These are phyloP conservation scores for Halcyon malimbica DNA, from an alignment of 2,113 vertebrate species.

Conservation along the genomic window DNA sequence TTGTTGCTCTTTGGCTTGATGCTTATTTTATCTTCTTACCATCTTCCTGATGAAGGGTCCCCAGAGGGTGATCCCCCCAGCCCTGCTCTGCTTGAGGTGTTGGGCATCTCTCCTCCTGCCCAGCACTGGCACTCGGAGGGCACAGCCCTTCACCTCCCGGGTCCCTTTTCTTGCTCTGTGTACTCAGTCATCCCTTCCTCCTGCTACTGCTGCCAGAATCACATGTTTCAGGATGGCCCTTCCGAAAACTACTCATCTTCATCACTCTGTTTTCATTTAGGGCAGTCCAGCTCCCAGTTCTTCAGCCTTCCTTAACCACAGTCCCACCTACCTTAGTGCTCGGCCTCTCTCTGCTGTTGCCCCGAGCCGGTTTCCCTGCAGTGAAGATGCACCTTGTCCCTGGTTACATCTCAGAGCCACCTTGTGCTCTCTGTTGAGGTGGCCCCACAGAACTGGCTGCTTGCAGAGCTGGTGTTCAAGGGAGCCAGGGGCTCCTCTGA, in stretches of 20 bases:
- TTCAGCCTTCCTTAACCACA: background rate
- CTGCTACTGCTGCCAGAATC: background rate
- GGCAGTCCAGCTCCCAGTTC: background rate
- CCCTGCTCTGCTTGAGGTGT: background rate
- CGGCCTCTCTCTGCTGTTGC: background rate
- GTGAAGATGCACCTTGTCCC: background rate
- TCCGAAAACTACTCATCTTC: background rate
- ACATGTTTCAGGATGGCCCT: background rate
- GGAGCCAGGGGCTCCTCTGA: background rate
- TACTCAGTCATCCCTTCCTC: background rate
- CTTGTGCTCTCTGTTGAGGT: background rate
- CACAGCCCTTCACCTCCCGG: background rate
- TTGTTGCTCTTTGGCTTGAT: background rate
- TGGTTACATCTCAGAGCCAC: background rate
- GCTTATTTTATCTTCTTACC: background rate
- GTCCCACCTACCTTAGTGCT: background rate
- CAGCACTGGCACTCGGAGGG: background rate
- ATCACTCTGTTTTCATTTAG: background rate
- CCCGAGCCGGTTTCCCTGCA: background rate
- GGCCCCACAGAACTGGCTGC: accelerated
- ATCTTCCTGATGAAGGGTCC: background rate
- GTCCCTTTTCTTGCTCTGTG: background rate
- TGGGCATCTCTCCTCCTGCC: background rate
- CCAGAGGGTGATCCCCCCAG: background rate
- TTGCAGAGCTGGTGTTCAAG: accelerated